A percentile compares a stretch with the other conserved stretches of the same genome.
phyloP scores from a whole-genome alignment of 2,113 vertebrate species.

The Protomyctophum bolini region DNA sequence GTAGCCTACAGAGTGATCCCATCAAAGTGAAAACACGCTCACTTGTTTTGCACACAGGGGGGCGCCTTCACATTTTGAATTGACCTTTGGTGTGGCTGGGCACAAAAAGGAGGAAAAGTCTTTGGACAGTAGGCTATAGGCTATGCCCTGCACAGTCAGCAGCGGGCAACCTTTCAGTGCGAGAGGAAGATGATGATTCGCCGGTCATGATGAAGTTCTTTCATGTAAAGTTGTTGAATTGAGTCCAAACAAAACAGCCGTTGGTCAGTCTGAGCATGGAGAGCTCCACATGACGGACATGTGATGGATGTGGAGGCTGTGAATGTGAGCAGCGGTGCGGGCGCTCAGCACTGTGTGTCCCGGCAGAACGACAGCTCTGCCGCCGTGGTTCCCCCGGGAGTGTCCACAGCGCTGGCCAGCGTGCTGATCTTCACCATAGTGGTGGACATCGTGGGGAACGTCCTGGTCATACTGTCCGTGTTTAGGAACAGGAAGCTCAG shows the following conservation, averaged over 20 bases:
- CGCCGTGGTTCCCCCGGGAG: constrained; percentile 57
- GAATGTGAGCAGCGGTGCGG: constrained; percentile 65
- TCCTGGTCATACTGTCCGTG: constrained; percentile 83
- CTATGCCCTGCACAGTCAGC: too few relatives aligned
- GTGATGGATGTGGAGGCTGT: constrained; percentile 62
- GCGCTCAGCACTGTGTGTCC: constrained; percentile 43
- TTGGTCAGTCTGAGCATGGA: constrained; percentile 17
- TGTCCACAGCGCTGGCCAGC: constrained; percentile 77
- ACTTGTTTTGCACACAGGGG: too few relatives aligned
- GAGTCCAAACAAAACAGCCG: background rate
- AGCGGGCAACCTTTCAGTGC: too few relatives aligned
- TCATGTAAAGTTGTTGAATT: background rate
- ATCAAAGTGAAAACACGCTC: too few relatives aligned
- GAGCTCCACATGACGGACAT: constrained; percentile 53
- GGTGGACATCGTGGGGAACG: constrained; percentile 84
- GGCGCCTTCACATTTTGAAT: too few relatives aligned
- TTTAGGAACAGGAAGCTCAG: constrained; percentile 85
- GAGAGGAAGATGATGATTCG: constrained; percentile 11
- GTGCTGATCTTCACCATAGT: constrained; percentile 86
- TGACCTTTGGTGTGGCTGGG: too few relatives aligned
- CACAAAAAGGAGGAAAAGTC: too few relatives aligned
- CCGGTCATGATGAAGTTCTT: background rate
- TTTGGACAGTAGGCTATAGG: too few relatives aligned
- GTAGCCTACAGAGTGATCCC: too few relatives aligned
- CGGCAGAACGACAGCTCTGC: constrained; percentile 48